Base-by-base conservation (phyloP, 2,888 invertebrate genomes). In the Myathropa florea region DNA sequence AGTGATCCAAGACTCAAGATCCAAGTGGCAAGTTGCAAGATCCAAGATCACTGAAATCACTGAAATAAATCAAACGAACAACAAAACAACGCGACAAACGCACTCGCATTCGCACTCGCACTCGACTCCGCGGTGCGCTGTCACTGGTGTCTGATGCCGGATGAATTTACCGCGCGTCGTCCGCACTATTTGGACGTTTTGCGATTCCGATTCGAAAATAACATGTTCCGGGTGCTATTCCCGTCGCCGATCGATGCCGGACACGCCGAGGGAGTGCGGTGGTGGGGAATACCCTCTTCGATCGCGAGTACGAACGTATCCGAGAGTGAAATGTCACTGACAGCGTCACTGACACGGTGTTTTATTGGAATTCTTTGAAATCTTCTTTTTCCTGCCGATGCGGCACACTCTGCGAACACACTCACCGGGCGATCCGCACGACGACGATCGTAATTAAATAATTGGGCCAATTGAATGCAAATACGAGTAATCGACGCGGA, bases 201-300 rank as follows among this genome's bases (percentile, higher is more conserved):
- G 24, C 73, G 33, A 83, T 86, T 75, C 78, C 86, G 63, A 83
- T 71, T 28, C 83, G 72, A 86, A 86, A 86, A 86, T 79, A 86
- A 75, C 86, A 75, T 83, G 83, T 86, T 86, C 86, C 86, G 86
- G 86, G 86, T 83, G 83, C 86, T 86, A 83, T 83, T 86, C 86
- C 78, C 57, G 85, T 64, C 60, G 3, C 23, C 59, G 60, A 82
- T 85, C 67, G 68, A 77, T 85, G 72, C 53, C 39, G 39, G 46
- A 18, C 33, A 12, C 33, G 12, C 33, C 33, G 33, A 33, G 33
- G 33, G 33, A 33, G 33, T 33, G 46, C 46, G 46, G 57, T 24
- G 24, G 23, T 57, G 57, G 55, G 60, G 53, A 30, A 28, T 53
- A 33, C 4, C 28, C 57, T 57, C 23, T 21, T 9, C 21, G 30